Base-by-base conservation (phyloP, 2,113 vertebrate species). In the Epinephelus fuscoguttatus region DNA sequence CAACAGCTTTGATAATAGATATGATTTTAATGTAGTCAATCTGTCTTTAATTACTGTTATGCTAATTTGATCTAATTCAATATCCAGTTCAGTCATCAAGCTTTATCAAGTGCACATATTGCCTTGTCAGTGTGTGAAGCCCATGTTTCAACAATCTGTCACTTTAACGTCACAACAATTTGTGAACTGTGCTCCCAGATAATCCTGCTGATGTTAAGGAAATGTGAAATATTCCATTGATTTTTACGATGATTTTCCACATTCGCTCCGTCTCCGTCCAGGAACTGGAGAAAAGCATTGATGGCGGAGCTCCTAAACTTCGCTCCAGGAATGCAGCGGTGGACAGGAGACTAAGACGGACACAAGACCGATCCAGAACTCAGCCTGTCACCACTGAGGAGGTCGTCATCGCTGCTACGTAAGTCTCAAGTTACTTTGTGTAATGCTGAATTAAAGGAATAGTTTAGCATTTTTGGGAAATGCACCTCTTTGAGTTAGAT, bases 351-450 rank as follows among this genome's bases (percentile, higher is more conserved):
- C 91, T 98, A 42, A 96, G 98, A 18, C 96, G 98, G 9, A 93
- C 95, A 21, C 97, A 97, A 89, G 98, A 99, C 78, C 95, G 98
- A 4, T 98, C 97, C 0, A 97, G 96, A 68, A 99, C 98, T 0
- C 98, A 99, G 75, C 98, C 98, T 0, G 91, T 99, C 78, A 99
- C 98, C 90, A 96, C 96, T 0, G 96, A 99, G 86, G 98, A 99
- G 86, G 97, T 99, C 11, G 98, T 98, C 93, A 98, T 99, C 2
- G 98, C 98, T 7, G 95, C 97, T 15, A 97, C 96, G 98, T 99
- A 95, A 95, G 97, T 95, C 15, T 42, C 40, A 25, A 21, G 6
- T 17, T 19, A 14, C 27, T 59, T 9, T 42, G 17, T 25, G 25
- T 23, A 1, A 18, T n/a, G 23, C 13, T 4, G 9, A 70, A 9